Evolutionary conservation across 2,113 vertebrate species (phyloP).

Genomic region (Datnioides undecimradiatus): DNA sequence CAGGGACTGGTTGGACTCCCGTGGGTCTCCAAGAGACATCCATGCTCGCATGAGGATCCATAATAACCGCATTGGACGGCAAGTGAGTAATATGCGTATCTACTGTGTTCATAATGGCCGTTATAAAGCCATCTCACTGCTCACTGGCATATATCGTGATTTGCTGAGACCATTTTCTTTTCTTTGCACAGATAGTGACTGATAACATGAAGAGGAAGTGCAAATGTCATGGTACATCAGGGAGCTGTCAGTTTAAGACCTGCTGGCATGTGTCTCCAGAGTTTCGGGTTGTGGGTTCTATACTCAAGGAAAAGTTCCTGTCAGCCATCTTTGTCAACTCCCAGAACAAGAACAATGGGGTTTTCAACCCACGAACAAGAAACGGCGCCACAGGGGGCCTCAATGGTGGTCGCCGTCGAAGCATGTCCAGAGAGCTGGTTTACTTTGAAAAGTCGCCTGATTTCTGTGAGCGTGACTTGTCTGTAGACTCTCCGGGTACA

Average conservation of each 20-base stretch:
- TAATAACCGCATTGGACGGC: constrained; percentile 91
- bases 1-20: constrained; percentile 91
- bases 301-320: constrained; percentile 88
- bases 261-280: constrained; percentile 94
- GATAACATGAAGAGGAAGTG: constrained; percentile 94
- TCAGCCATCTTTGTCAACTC: constrained; percentile 90
- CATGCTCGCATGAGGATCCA: constrained; percentile 93
- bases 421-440: constrained; percentile 89
- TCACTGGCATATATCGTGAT: not conserved
- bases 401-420: constrained; percentile 77
- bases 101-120: not conserved
- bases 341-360: constrained; percentile 92
- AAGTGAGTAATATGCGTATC: constrained; percentile 80
- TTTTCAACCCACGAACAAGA: constrained; percentile 86
- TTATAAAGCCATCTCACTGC: not conserved
- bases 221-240: constrained; percentile 93
- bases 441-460: constrained; percentile 94
- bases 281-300: constrained; percentile 88
- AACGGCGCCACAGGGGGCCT: constrained; percentile 57
- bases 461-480: constrained; percentile 88
- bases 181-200: constrained; percentile 86
- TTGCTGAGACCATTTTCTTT: constrained; percentile 18
- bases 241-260: constrained; percentile 95
- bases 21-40: constrained; percentile 90
- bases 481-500: constrained; percentile 88